A percentile compares a stretch with the other conserved stretches of the same genome.
phyloP scores from a whole-genome alignment of 2,113 vertebrate species.

The Cyphomyrus plagiostoma region DNA sequence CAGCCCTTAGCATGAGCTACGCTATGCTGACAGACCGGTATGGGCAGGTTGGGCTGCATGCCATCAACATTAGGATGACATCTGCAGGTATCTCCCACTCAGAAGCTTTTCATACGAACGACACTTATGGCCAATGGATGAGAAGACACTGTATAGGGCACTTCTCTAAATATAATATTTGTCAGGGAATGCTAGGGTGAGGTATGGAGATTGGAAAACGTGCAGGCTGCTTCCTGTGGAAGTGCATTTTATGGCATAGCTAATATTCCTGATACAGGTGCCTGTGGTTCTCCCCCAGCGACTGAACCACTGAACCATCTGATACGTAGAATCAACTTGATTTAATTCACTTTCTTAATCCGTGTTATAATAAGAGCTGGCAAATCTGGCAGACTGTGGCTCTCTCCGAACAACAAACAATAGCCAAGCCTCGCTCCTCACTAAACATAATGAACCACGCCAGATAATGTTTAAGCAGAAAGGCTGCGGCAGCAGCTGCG shows the following conservation, averaged over 20 bases:
- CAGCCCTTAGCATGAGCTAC: neutral
- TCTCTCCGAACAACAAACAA: neutral
- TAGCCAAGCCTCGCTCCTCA: neutral
- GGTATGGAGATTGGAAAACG: neutral
- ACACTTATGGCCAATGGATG: neutral
- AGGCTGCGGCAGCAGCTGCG: neutral
- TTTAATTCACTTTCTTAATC: neutral
- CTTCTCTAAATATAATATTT: neutral
- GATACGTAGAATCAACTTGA: neutral
- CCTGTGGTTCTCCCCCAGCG: neutral
- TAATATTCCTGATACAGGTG: neutral
- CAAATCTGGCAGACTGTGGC: neutral
- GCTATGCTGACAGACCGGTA: constrained; percentile 35
- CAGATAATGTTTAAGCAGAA: neutral
- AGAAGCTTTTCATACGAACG: neutral
- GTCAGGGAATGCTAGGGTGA: neutral
- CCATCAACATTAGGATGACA: neutral
- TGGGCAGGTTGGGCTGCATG: constrained; percentile 24
- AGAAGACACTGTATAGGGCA: neutral
- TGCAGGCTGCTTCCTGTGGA: neutral
- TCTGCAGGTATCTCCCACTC: neutral
- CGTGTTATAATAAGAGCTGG: neutral
- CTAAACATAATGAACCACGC: neutral
- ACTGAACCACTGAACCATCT: neutral
- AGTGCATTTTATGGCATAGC: neutral